Percentiles rank a stretch among this genome's conserved stretches.
phyloP scores from a whole-genome alignment of 2,797 vertebrate species.

The Xiphophorus birchmanni region DNA sequence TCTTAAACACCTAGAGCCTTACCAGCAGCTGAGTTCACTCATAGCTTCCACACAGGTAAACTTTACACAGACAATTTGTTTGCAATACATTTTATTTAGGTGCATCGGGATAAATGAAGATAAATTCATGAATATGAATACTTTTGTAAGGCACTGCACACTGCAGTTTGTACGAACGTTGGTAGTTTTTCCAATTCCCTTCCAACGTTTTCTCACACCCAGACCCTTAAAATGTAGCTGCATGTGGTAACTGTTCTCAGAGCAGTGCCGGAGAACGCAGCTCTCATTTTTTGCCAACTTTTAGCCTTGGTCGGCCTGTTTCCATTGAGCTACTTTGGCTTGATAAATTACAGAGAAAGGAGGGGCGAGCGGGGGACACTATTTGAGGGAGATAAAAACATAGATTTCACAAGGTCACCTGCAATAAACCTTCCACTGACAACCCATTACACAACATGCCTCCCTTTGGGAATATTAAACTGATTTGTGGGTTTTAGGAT shows the following conservation, averaged over 20 bases:
- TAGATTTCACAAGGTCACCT: constrained; percentile 41
- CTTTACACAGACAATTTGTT: background rate
- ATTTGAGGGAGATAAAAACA: constrained; percentile 12
- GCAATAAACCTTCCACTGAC: constrained; percentile 31
- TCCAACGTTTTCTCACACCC: background rate
- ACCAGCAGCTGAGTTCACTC: background rate
- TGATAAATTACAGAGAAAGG: constrained; percentile 13
- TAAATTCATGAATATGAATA: background rate
- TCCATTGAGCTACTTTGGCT: background rate
- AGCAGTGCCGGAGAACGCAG: background rate
- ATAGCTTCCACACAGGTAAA: background rate
- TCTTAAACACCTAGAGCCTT: background rate
- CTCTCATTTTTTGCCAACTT: background rate
- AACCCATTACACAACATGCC: constrained; percentile 24
- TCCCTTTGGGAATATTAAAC: constrained; percentile 37
- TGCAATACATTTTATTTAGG: background rate
- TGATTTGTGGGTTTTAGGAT: constrained; percentile 42
- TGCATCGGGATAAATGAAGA: background rate
- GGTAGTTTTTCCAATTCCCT: background rate
- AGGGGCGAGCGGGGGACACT: background rate
- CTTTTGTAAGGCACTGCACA: background rate
- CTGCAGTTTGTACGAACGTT: background rate
- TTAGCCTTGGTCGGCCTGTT: background rate
- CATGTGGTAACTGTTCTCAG: background rate
- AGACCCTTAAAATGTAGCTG: background rate